Conservation (phyloP, 2,797 vertebrate genomes). For the Oreochromis mossambicus region DNA sequence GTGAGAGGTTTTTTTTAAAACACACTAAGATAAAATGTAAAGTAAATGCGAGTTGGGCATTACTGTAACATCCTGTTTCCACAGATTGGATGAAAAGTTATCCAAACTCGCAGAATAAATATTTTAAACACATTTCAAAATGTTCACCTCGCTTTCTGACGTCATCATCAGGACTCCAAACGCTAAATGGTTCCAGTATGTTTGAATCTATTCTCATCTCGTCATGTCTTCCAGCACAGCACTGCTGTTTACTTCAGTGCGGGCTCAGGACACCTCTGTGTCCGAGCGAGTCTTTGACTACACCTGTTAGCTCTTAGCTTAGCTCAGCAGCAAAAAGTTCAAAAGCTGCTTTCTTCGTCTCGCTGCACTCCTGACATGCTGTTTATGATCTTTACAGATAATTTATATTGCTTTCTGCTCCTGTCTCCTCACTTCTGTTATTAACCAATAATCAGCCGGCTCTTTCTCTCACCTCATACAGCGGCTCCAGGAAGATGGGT, state of each 20-base stretch:
- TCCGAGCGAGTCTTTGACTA: background rate
- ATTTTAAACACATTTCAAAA: background rate
- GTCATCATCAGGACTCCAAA: background rate
- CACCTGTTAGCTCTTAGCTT: background rate
- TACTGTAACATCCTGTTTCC: background rate
- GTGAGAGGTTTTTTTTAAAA: background rate
- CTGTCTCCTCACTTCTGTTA: background rate
- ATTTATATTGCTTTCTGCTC: background rate
- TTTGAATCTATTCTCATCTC: background rate
- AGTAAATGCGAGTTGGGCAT: background rate
- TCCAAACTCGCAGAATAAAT: background rate
- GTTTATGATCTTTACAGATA: background rate
- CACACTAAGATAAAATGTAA: background rate
- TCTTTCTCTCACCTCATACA: constrained; percentile 72
- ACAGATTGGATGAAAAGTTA: background rate
- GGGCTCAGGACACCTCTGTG: background rate
- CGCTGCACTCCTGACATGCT: background rate
- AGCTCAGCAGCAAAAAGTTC: background rate
- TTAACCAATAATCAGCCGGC: background rate
- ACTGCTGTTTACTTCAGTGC: background rate
- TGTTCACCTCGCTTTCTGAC: background rate
- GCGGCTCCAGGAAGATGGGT: constrained; percentile 83
- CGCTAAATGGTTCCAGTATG: background rate
- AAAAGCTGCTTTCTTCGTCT: background rate
- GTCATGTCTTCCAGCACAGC: no score